Conservation (phyloP, 2,888 invertebrate species). For the Chesias legatella region DNA sequence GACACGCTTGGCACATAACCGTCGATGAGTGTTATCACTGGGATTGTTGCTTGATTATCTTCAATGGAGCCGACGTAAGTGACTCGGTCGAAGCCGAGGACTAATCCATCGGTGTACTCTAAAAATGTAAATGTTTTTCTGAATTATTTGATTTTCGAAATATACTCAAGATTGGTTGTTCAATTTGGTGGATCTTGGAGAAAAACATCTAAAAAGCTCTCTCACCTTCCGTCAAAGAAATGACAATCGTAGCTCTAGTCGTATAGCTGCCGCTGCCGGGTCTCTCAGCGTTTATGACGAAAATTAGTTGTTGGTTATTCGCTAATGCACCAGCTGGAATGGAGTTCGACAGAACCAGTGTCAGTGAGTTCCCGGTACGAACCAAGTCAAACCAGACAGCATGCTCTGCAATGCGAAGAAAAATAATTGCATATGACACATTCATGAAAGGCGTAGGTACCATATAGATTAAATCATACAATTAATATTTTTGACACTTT, state of each 20-base stretch:
- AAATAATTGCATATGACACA: too few species aligned
- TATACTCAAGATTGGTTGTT: too few species aligned
- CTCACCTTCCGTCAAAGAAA: background rate
- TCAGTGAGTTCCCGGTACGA: conserved; percentile 15
- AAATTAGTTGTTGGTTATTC: conserved; percentile 33
- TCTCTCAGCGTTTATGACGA: conserved; percentile 21
- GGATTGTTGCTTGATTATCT: conserved; percentile 19
- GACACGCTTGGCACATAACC: conserved; percentile 30
- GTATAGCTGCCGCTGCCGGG: conserved; percentile 7
- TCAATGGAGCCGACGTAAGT: conserved; percentile 31
- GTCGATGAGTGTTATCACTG: conserved; percentile 30
- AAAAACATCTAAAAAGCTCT: background rate
- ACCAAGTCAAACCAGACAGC: conserved; percentile 32
- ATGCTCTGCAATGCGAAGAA: too few species aligned
- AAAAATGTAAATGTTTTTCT: conserved; percentile 28
- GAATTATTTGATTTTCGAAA: conserved; percentile 9
- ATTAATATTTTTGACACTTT: background rate
- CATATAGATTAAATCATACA: too few species aligned
- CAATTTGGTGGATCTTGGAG: too few species aligned
- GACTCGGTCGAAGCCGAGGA: conserved; percentile 31
- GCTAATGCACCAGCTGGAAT: conserved; percentile 27
- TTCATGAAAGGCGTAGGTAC: too few species aligned
- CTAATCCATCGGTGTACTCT: conserved; percentile 18
- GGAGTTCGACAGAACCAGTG: conserved; percentile 10
- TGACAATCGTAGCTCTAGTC: conserved; percentile 18